Evolutionary conservation across 2,113 vertebrate species (phyloP), one percentile per base, ranked within the genome.

Genomic region (Pseudorectes ferrugineus): DNA sequence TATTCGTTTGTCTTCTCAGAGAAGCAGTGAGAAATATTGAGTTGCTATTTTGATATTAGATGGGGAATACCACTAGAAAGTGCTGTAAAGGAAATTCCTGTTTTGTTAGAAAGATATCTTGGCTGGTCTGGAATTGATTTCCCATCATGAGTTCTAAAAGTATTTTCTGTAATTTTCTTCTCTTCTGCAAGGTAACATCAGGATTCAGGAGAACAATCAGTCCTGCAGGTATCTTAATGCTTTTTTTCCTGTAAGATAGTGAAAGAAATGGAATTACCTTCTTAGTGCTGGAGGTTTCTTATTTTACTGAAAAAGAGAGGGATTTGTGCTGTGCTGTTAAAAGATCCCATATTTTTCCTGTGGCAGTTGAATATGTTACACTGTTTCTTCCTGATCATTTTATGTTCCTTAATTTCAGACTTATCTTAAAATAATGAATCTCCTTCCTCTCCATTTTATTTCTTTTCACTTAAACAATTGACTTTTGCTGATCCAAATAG

Each of bases 191-290:
- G 70, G 14, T 43, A 72, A 33, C n/a, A 57, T 67, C 19, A 89
- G 18, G n/a, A 75, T 55, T 81, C 43, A 68, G 40, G 68, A 55
- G 75, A 85, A 59, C 65, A 40, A 20, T 86, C 55, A 71, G 10
- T 24, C 29, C 38, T 76, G 38, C 21, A 66, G 66, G 19, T 66
- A 28, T 58, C 74, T 70, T 62, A 61, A 57, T 88, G 40, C 2
- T 6, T 19, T 75, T 78, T 67, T 59, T 14, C 1, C 38, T 52
- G 16, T 49, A 79, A 80, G 26, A 33, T 18, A 74, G 26, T 76
- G 49, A 62, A 93, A 94, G 46, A 90, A 94, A 77, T 57, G 14
- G 57, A 89, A 88, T 79, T 94, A 83, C 38, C 7, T 89, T 92
- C 58, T 73, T 38, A 43, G 12, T 25, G 5, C 59, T 67, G 63